Percentiles rank a stretch among this genome's conserved stretches.
These are phyloP conservation scores for Urocitellus parryii DNA, from an alignment of 2,113 vertebrate species.

Conservation along the genomic window DNA sequence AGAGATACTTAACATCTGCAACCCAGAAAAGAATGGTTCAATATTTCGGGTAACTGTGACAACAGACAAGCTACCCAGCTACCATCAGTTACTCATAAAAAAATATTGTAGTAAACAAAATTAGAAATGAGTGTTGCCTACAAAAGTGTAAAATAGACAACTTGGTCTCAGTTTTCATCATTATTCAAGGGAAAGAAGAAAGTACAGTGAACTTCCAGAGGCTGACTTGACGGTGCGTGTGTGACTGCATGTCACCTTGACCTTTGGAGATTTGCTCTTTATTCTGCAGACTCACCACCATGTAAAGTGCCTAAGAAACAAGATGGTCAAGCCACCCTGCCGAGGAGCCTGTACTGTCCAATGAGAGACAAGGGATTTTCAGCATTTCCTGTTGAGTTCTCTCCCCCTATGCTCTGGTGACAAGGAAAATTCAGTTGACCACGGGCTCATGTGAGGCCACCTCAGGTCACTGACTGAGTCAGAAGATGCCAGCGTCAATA, in stretches of 20 bases:
- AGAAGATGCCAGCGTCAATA: neutral
- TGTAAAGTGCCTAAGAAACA: neutral
- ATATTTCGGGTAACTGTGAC: neutral
- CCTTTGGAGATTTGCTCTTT: neutral
- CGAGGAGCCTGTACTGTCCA: neutral
- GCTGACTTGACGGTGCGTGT: neutral
- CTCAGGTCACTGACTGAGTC: neutral
- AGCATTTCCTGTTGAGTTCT: neutral
- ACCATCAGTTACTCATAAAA: neutral
- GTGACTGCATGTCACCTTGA: no score
- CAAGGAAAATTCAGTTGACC: neutral
- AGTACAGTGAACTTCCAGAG: neutral
- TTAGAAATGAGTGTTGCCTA: neutral
- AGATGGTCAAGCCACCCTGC: neutral
- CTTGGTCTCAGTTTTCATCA: neutral
- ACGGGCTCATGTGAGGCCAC: neutral
- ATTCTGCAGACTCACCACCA: rapidly evolving
- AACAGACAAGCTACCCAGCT: neutral
- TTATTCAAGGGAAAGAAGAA: neutral
- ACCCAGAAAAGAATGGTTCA: neutral
- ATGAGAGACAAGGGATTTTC: neutral
- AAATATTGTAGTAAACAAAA: neutral
- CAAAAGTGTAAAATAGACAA: neutral
- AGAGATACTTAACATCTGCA: no score
- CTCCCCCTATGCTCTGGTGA: neutral